Evolutionary conservation across 2,797 vertebrate genomes (phyloP).

Genomic region (Chaenodraco wilsoni): DNA sequence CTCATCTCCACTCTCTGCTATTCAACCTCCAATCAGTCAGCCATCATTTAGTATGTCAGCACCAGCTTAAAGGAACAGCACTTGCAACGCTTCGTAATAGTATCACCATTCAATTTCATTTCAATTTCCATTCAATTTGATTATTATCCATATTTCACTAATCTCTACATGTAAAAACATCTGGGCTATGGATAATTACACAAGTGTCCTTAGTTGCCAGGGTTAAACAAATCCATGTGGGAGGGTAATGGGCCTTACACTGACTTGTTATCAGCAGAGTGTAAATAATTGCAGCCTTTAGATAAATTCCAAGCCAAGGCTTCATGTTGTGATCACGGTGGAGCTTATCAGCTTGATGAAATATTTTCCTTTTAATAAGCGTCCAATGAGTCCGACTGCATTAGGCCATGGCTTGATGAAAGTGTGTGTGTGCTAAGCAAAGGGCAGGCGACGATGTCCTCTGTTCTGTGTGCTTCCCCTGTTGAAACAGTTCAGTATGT

Average conservation of each 20-base stretch:
- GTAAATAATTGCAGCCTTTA: slow-evolving; percentile 68
- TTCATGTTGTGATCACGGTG: slow-evolving; percentile 44
- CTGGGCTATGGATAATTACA: slow-evolving; percentile 11
- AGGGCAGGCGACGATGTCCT: slow-evolving; percentile 30
- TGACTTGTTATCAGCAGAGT: slow-evolving; percentile 66
- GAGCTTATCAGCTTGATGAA: slow-evolving; percentile 60
- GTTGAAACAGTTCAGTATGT: slow-evolving; percentile 30
- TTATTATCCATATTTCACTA: neutral
- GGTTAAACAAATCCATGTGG: slow-evolving; percentile 25
- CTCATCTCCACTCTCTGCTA: slow-evolving; percentile 7
- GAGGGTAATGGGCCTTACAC: slow-evolving; percentile 18
- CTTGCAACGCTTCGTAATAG: neutral
- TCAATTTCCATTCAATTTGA: neutral
- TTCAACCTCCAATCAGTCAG: slow-evolving; percentile 2
- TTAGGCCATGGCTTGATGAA: slow-evolving; percentile 11
- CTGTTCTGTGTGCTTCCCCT: slow-evolving; percentile 26
- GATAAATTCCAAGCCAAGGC: slow-evolving; percentile 62
- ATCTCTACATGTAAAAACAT: slow-evolving; percentile 25
- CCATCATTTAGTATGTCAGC: neutral
- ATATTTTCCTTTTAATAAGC: slow-evolving; percentile 34
- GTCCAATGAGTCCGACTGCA: slow-evolving; percentile 1
- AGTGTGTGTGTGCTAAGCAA: slow-evolving; percentile 19
- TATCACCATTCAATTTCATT: neutral
- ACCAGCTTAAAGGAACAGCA: slow-evolving; percentile 10
- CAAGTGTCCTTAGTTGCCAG: slow-evolving; percentile 20